These are phyloP conservation scores for Pungitius pungitius DNA, from an alignment of 2,113 vertebrate species.

Conservation along the genomic window DNA sequence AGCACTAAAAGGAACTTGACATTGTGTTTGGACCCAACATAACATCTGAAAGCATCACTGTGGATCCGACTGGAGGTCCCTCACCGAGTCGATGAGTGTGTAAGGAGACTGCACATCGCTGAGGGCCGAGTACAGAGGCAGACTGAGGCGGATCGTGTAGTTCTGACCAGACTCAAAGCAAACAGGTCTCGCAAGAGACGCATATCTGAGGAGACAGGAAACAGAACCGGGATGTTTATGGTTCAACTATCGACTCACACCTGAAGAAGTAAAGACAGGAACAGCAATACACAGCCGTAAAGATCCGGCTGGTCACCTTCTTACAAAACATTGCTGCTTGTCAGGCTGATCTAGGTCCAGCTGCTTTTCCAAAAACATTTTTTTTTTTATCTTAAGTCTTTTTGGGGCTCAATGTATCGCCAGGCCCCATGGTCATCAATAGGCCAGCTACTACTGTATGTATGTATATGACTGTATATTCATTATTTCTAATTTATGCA, in stretches of 20 bases:
- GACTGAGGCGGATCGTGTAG: constrained; percentile 91
- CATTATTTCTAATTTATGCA: no score
- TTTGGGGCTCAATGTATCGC: no score
- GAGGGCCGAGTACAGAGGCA: constrained; percentile 86
- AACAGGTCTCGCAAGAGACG: constrained; percentile 87
- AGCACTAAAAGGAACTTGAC: no score
- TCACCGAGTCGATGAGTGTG: constrained; percentile 94
- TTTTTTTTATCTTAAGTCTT: no score
- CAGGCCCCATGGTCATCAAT: no score
- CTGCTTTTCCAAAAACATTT: no score
- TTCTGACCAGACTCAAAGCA: constrained; percentile 94
- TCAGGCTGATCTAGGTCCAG: no score
- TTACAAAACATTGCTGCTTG: background rate
- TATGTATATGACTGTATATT: no score
- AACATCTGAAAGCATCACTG: no score
- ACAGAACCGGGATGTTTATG: background rate
- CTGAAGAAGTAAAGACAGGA: background rate
- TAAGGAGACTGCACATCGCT: constrained; percentile 88
- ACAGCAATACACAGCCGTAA: background rate
- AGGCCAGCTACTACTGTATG: no score
- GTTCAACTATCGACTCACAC: background rate
- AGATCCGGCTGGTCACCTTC: background rate
- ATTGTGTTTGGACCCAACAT: background rate
- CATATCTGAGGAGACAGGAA: constrained; percentile 77
- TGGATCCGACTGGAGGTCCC: constrained; percentile 23